Conservation (phyloP, 2,113 vertebrate species). For the Brachypodius melanocephalos region DNA sequence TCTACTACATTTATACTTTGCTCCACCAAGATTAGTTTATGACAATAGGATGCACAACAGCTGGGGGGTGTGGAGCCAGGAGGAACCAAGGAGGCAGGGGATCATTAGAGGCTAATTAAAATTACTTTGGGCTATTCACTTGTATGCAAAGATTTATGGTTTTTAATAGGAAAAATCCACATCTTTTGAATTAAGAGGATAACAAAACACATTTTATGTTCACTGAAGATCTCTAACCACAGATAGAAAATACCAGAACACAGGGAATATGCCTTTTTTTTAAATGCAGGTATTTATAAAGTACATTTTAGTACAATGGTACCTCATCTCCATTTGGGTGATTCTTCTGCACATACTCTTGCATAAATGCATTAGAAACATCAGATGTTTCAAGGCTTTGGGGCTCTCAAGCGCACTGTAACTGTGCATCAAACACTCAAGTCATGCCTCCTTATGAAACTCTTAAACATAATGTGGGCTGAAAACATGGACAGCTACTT, state of each 20-base stretch:
- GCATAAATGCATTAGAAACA: background rate
- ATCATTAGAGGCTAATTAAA: background rate
- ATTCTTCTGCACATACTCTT: background rate
- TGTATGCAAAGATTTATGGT: background rate
- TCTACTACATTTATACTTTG: background rate
- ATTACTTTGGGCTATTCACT: background rate
- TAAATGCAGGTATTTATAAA: background rate
- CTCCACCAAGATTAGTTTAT: background rate
- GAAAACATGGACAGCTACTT: background rate
- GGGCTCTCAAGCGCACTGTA: background rate
- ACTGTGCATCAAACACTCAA: background rate
- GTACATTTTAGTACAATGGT: background rate
- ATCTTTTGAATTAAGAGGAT: background rate
- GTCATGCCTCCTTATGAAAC: background rate
- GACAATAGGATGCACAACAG: background rate
- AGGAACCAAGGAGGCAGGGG: background rate
- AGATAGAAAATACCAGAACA: background rate
- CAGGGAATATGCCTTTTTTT: background rate
- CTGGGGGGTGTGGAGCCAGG: background rate
- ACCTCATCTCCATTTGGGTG: background rate
- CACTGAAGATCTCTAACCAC: background rate
- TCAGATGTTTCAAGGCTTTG: background rate
- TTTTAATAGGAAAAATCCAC: background rate
- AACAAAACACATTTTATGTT: background rate
- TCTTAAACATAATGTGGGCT: background rate